Percentiles rank a stretch among this genome's conserved stretches.
Evolutionary conservation across 2,113 vertebrate genomes (phyloP).

Genomic region (Pycnonotus jocosus): DNA sequence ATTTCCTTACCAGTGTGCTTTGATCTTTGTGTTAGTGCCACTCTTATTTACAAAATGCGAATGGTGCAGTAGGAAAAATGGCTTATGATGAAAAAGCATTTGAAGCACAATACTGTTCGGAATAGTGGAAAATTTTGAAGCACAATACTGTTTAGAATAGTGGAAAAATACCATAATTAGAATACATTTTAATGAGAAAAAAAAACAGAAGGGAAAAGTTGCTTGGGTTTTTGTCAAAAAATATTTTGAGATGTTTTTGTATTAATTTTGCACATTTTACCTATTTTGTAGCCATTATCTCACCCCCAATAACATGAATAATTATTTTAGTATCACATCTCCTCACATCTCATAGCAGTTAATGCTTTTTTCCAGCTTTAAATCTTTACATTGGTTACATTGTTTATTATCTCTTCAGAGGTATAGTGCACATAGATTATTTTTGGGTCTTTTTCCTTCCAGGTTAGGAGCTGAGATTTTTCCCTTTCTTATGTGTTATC

Average conservation of each 20-base stretch:
- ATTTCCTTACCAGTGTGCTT: background rate
- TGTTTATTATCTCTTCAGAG: background rate
- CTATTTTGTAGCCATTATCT: background rate
- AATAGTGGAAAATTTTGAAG: background rate
- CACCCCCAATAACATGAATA: background rate
- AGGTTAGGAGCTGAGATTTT: background rate
- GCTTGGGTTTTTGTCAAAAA: background rate
- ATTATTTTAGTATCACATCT: background rate
- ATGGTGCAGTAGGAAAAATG: background rate
- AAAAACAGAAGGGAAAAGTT: background rate
- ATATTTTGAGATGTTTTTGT: background rate
- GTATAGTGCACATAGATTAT: background rate
- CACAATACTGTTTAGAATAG: background rate
- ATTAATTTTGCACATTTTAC: background rate
- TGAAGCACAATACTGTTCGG: background rate
- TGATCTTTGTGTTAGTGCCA: background rate
- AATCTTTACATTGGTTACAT: background rate
- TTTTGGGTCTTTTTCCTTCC: background rate
- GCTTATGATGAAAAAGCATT: background rate
- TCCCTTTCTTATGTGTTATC: background rate
- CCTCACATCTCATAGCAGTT: background rate
- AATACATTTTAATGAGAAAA: background rate
- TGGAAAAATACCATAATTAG: background rate
- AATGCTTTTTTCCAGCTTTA: background rate
- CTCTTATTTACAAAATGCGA: background rate